A percentile compares a stretch with the other conserved stretches of the same genome.
Evolutionary conservation across 2,113 vertebrate genomes (phyloP).

Genomic region (Ageneiosus marmoratus): DNA sequence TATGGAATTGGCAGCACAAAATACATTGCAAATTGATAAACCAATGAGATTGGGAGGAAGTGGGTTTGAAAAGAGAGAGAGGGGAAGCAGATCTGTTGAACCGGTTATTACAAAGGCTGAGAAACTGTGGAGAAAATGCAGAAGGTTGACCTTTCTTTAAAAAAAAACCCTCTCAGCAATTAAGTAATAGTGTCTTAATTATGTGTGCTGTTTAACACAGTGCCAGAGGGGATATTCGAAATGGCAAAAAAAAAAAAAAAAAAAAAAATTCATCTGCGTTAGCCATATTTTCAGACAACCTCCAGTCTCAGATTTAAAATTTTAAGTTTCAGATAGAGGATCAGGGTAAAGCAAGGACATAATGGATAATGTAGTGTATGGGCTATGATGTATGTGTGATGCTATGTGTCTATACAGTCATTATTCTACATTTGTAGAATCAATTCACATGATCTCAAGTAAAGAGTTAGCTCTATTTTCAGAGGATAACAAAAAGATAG

Average conservation of each 20-base stretch:
- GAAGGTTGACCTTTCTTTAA: slow-evolving; percentile 54
- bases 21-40: neutral
- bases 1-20: neutral
- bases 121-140: slow-evolving; percentile 27
- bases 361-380: slow-evolving; percentile 60
- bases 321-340: neutral
- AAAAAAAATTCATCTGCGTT: neutral
- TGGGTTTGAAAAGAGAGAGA: slow-evolving; percentile 19
- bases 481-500: neutral
- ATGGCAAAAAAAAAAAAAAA: slow-evolving; percentile 47
- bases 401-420: slow-evolving; percentile 56
- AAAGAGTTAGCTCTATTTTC: neutral
- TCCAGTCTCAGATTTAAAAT: neutral
- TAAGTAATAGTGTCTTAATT: slow-evolving; percentile 58
- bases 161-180: slow-evolving; percentile 49
- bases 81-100: slow-evolving; percentile 36
- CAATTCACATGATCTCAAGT: neutral
- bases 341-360: neutral
- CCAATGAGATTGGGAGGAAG: neutral
- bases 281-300: neutral
- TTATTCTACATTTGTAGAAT: neutral
- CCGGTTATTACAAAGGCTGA: neutral
- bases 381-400: slow-evolving; percentile 72
- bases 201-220: slow-evolving; percentile 56
- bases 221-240: slow-evolving; percentile 59